These are phyloP conservation scores for Anagyrus pseudococci DNA, from an alignment of 2,888 invertebrate species.

Conservation along the genomic window DNA sequence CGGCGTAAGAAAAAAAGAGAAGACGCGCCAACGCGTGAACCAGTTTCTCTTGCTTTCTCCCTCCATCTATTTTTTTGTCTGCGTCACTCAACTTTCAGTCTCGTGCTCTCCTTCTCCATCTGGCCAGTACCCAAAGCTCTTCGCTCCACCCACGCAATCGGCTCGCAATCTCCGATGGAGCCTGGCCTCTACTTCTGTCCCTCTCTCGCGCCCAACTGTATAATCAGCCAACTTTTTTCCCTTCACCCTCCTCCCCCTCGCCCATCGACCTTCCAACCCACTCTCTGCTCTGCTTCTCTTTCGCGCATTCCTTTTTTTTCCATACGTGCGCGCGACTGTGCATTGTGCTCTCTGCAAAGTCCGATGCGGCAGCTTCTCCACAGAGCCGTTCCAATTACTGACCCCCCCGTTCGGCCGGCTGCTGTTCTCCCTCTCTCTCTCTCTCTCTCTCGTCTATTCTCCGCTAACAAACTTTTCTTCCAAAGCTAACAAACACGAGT, in stretches of 20 bases:
- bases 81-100: neutral
- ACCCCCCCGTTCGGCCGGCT: too few species aligned
- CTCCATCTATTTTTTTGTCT: neutral
- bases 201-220: constrained; percentile 5
- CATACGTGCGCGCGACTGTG: neutral
- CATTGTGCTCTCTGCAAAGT: too few species aligned
- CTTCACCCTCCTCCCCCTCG: neutral
- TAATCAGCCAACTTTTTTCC: constrained; percentile 35
- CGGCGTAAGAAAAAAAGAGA: too few species aligned
- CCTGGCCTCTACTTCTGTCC: neutral
- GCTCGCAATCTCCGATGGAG: constrained; percentile 26
- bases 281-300: neutral
- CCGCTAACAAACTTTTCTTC: constrained; percentile 31
- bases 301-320: constrained; percentile 8
- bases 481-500: constrained; percentile 26
- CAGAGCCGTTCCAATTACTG: constrained; percentile 27
- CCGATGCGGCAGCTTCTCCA: constrained; percentile 2
- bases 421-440: too few species aligned
- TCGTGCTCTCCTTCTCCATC: neutral
- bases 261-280: neutral
- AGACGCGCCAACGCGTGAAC: too few species aligned
- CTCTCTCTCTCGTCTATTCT: constrained; percentile 25
- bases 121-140: constrained; percentile 18
- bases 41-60: too few species aligned
- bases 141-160: constrained; percentile 26